Conservation (phyloP, 2,797 vertebrate genomes). For the Lutra lutra region DNA sequence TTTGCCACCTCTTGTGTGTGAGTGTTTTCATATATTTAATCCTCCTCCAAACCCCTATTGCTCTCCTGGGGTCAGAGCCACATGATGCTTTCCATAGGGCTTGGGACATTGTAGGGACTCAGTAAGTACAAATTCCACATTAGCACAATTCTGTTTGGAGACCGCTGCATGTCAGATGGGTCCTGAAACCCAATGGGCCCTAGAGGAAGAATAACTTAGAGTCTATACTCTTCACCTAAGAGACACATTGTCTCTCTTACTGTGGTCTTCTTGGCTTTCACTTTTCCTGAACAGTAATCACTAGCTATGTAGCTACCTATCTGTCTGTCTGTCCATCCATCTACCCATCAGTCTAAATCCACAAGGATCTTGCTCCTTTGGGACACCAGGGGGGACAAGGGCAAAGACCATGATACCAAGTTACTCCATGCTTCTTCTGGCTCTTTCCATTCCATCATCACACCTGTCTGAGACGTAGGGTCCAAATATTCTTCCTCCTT, state of each 20-base stretch:
- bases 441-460: background rate
- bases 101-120: background rate
- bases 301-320: background rate
- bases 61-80: background rate
- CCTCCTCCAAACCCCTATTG: background rate
- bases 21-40: background rate
- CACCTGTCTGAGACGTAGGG: background rate
- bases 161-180: too few species aligned
- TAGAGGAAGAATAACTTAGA: background rate
- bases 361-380: background rate
- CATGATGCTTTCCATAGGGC: background rate
- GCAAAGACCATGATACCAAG: background rate
- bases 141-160: background rate
- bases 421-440: background rate
- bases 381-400: background rate
- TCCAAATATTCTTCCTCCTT: too few species aligned
- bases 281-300: background rate
- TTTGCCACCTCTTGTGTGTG: background rate
- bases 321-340: background rate
- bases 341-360: background rate
- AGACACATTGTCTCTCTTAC: background rate
- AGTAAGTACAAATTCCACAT: background rate
- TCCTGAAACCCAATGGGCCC: background rate
- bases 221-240: background rate
- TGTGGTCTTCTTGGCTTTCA: background rate